A percentile compares a stretch with the other conserved stretches of the same genome.
Conservation (phyloP, 2,113 vertebrate species). For the Hystrix brachyura region DNA sequence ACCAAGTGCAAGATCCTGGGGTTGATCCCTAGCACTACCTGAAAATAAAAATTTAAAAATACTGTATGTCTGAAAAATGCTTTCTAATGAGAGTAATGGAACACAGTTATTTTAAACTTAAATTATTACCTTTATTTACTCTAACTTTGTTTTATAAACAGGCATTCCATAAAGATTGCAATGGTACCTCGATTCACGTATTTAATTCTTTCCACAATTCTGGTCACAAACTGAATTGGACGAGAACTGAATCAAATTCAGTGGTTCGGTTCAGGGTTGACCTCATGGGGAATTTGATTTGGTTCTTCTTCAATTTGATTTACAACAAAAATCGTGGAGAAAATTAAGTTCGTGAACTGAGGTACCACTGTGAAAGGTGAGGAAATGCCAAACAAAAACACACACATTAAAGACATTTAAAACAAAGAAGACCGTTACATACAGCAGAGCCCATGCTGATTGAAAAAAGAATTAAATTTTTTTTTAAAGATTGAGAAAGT, state of each 20-base stretch:
- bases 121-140: constrained; percentile 65
- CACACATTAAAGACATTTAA: constrained; percentile 66
- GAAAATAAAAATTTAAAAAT: background rate
- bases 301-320: background rate
- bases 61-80: constrained; percentile 16
- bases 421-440: constrained; percentile 41
- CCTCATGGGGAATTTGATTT: background rate
- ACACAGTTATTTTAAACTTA: constrained; percentile 42
- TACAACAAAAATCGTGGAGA: background rate
- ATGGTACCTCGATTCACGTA: background rate
- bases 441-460: background rate
- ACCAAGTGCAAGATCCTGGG: no score
- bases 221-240: background rate
- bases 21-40: background rate
- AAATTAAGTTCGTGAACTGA: background rate
- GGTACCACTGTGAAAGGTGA: background rate
- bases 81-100: background rate
- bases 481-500: background rate
- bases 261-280: background rate
- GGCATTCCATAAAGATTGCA: constrained; percentile 47
- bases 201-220: background rate
- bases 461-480: background rate
- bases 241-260: background rate
- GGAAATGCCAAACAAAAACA: constrained; percentile 67
- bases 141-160: constrained; percentile 73